Evolutionary conservation across 2,888 invertebrate genomes (phyloP), one percentile per base, ranked within the genome.

Genomic region (Cheilosia impressa): DNA sequence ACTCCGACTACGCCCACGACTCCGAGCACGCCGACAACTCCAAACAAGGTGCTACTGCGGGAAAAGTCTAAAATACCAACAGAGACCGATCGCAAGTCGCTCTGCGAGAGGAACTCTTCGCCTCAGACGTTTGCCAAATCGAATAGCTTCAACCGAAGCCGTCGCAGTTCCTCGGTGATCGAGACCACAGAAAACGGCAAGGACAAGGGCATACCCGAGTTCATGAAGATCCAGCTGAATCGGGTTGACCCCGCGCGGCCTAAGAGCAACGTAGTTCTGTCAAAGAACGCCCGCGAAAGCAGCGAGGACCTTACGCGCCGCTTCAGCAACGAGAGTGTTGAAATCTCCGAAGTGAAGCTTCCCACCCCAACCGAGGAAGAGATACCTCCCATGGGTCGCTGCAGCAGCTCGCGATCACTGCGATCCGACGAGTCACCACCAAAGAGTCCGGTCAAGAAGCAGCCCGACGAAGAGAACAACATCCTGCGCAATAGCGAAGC

Each of bases 141-240:
- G 2, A 89, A 88, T 50, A 88, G 88, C 52, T 87, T 87, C 38
- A 90, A 89, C 53, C 63, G 87, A 2, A 89, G 88, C 19, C 88
- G 88, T 1, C 89, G 90, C n/a, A 89, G 89, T 17, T 89, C 90
- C 1, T 89, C 87, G 62, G 88, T 89, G 24, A 47, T 88, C 27
- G 91, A 90, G 19, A 58, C 78, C 2, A 24, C 72, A 7, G 31
- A 76, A 13, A 77, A 6, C 34, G 38, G 9, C 34, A 84, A 53
- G n/a, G 78, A 10, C 43, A 84, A 53, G 13, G 81, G 92, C 53
- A 93, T 95, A 15, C 95, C 96, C 0, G 95, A 96, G 90, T 95
- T 96, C 90, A 92, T 96, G 84, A 95, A 95, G 89, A 95, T 95
- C 75, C 95, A 96, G 90, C 89, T 96, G 57, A 95, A 96, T 89